Base-by-base conservation (phyloP, 2,797 vertebrate species). In the Eleutherodactylus coqui region DNA sequence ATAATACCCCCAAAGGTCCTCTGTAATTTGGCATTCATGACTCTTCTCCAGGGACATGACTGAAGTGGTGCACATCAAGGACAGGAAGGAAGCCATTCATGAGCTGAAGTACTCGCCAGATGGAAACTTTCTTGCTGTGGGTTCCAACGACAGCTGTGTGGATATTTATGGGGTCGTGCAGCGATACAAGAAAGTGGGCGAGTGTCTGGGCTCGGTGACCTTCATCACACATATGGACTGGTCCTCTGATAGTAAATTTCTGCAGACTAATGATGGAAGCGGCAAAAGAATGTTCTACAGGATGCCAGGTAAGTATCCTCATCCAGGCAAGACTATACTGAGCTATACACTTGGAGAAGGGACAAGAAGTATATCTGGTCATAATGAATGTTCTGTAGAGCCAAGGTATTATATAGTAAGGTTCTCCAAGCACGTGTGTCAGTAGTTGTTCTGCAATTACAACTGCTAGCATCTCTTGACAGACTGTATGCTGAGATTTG, bases 141-240 rank as follows among this genome's bases (percentile, higher is more conserved):
- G 97, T 73, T 99, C 97, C 90, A 99, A 98, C 85, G 98, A 99
- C 86, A 97, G 96, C 90, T 97, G 96, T 1, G 96, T 99, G 91
- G 98, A 98, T 90, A 92, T 99, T 87, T 99, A 99, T 60, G 96
- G 97, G 0, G 97, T 98, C 89, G 95, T 97, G 90, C 98, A 99
- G 91, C 93, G 98, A 80, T 99, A 99, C 91, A 99, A 99, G 94
- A 99, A 98, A 90, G 95, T 97, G 89, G 98, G 98, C 1, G 98
- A 99, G 91, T 99, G 98, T 92, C 87, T 95, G 70, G 96, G 96
- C 88, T 98, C 96, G 80, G 93, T 90, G 88, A 97, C 97, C 91
- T 98, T 99, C 93, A 99, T 99, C 90, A 99, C 97, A 6, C 98
- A 99, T 90, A 96, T 99, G 96, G 98, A 99, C 91, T 99, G 98